Base-by-base conservation (phyloP, 2,797 vertebrate genomes). In the Chaunax sp. region DNA sequence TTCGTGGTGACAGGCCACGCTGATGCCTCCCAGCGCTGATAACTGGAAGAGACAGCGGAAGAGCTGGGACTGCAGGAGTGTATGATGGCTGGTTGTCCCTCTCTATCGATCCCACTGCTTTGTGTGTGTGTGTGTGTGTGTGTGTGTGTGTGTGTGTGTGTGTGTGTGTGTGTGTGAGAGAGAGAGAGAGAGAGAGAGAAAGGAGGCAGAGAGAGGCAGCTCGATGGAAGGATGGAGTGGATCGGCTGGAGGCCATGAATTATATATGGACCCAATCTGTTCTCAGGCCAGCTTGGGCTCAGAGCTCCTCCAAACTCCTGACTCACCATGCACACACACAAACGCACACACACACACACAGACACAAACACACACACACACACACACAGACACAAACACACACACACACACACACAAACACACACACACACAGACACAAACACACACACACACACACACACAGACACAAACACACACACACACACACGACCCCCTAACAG, bases 201-300 rank as follows among this genome's bases (percentile, higher is more conserved):
- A 78, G 64, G 69, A 81, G 75, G 49, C 67, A 69, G 78, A 62
- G 63, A 69, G 69, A 71, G 65, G 73, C 86, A 78, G 77, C 83
- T 84, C 83, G 86, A 88, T 89, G 91, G 88, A 92, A 91, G 87
- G 93, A 89, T 92, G 92, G 93, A 92, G 91, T 85, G 50, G 85
- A 90, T 93, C 72, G 77, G 90, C 89, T 83, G 37, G 76, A 92
- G 90, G 90, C 87, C 90, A 93, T 94, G 93, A 95, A 95, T 96
- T 94, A 94, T 93, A 95, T 92, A 94, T 92, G 88, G 72, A 82
- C 40, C 77, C 92, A 92, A 93, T 94, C 90, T 93, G 92, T 90
- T 93, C 87, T 89, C 80, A 82, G 90, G 90, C 89, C 89, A 90
- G 85, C 83, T 70, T 44, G 78, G 72, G 64, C 85, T 83, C 83